These are phyloP conservation scores for Percopsis omiscomaycus DNA, from an alignment of 2,797 vertebrate species.

Conservation along the genomic window DNA sequence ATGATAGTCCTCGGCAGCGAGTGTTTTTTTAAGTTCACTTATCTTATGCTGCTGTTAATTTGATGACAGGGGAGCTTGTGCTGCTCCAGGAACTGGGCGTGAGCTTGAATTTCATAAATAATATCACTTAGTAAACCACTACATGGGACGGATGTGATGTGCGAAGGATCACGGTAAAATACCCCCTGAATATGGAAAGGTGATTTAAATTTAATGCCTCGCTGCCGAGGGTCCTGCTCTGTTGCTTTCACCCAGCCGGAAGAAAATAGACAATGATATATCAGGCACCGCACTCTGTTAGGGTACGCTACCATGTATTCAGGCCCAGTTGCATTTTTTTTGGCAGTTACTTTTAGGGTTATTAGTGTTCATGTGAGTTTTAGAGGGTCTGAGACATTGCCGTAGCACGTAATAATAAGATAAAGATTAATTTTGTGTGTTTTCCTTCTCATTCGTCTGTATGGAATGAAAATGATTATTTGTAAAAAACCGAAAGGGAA, in stretches of 20 bases:
- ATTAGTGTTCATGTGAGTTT: not conserved
- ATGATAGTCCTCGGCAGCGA: slow-evolving; percentile 75
- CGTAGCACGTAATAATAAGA: slow-evolving; percentile 53
- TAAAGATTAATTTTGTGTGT: slow-evolving; percentile 51
- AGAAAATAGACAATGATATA: slow-evolving; percentile 36
- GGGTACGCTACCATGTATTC: slow-evolving; percentile 36
- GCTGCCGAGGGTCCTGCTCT: slow-evolving; percentile 47
- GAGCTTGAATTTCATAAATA: slow-evolving; percentile 76
- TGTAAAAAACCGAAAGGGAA: no score
- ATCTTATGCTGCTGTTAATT: slow-evolving; percentile 77
- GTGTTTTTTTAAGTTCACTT: slow-evolving; percentile 72
- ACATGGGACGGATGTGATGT: slow-evolving; percentile 55
- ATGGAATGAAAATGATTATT: no score
- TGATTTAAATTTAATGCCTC: slow-evolving; percentile 69
- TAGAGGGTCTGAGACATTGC: slow-evolving; percentile 32
- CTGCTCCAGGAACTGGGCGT: slow-evolving; percentile 63
- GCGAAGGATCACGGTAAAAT: slow-evolving; percentile 60
- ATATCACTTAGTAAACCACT: slow-evolving; percentile 66
- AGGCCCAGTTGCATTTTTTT: slow-evolving; percentile 31
- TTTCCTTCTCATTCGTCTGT: no score
- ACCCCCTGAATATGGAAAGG: slow-evolving; percentile 55
- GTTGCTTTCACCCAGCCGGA: slow-evolving; percentile 41
- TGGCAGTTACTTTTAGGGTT: slow-evolving; percentile 25
- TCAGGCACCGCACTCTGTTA: slow-evolving; percentile 19
- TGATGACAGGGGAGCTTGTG: slow-evolving; percentile 68